Evolutionary conservation across 2,888 invertebrate genomes (phyloP).

Genomic region (Aphodius granarius): DNA sequence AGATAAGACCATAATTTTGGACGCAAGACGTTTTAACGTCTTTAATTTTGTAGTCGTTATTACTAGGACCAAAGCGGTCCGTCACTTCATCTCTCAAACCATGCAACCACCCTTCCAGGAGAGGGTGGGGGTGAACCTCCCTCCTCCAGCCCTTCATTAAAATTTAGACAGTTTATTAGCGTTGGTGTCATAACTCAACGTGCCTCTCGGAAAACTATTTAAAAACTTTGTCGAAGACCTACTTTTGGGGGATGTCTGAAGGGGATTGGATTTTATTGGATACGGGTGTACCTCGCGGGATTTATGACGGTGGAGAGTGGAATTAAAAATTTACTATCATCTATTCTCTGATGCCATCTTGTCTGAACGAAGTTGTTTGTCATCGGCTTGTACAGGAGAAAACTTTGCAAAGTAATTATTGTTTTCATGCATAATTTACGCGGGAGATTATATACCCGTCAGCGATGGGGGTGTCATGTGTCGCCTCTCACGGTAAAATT

Average conservation of each 20-base stretch:
- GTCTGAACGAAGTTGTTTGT: not conserved
- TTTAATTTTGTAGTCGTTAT: conserved; percentile 28
- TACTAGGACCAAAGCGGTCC: conserved; percentile 23
- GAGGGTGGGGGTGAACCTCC: conserved; percentile 11
- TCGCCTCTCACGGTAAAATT: not conserved
- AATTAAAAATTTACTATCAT: conserved; percentile 26
- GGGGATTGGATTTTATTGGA: conserved; percentile 33
- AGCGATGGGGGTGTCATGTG: not conserved
- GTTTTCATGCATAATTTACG: not conserved
- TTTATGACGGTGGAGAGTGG: conserved; percentile 22
- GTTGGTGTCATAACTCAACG: conserved; percentile 32
- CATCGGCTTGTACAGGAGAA: not conserved
- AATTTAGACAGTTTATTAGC: conserved; percentile 37
- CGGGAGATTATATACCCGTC: not conserved
- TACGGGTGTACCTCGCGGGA: conserved; percentile 13
- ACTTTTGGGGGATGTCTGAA: not conserved
- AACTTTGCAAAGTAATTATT: not conserved
- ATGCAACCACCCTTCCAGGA: conserved; percentile 2
- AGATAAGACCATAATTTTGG: conserved; percentile 30
- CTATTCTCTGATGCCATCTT: conserved; percentile 1
- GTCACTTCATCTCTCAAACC: conserved; percentile 29
- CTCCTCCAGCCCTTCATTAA: conserved; percentile 30
- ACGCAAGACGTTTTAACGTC: conserved; percentile 28
- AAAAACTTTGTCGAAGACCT: conserved; percentile 28
- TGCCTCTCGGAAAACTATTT: conserved; percentile 31